phyloP scores from a whole-genome alignment of 2,113 vertebrate species.

The Cyanoramphus novaezelandiae region DNA sequence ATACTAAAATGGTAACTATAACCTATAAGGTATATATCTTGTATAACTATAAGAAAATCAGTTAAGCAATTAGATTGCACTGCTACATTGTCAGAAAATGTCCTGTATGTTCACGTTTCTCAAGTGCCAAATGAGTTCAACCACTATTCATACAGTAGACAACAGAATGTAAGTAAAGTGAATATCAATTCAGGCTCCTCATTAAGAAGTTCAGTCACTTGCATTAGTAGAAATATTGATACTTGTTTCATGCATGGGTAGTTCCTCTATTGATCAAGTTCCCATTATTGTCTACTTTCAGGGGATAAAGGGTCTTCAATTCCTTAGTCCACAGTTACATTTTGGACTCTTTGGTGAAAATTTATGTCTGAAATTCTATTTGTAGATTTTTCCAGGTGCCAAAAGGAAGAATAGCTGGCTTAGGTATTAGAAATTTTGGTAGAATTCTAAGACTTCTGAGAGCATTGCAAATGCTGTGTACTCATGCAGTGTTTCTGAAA shows the following conservation, averaged over 20 bases:
- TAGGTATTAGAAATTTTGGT: not conserved
- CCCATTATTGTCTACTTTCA: not conserved
- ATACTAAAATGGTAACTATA: not conserved
- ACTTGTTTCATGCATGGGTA: not conserved
- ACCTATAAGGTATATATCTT: not conserved
- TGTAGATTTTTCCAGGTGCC: not conserved
- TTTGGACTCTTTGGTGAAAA: not conserved
- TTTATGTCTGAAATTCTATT: not conserved
- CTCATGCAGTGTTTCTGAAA: not conserved
- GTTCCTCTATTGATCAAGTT: not conserved
- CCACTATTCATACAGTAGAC: not conserved
- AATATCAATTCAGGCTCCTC: slow-evolving; percentile 10
- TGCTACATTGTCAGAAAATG: not conserved
- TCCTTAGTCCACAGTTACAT: not conserved
- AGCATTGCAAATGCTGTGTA: not conserved
- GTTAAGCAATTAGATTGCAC: not conserved
- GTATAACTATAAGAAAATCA: not conserved
- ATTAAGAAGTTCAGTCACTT: slow-evolving; percentile 24
- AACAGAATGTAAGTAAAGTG: not conserved
- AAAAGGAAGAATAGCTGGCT: not conserved
- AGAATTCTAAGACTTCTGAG: not conserved
- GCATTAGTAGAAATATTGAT: slow-evolving; percentile 23
- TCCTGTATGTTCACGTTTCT: not conserved
- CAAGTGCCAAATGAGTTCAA: not conserved
- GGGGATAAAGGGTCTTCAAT: not conserved